These are phyloP conservation scores for Prorops nasuta DNA, from an alignment of 1,140 invertebrate genomes.

Conservation along the genomic window DNA sequence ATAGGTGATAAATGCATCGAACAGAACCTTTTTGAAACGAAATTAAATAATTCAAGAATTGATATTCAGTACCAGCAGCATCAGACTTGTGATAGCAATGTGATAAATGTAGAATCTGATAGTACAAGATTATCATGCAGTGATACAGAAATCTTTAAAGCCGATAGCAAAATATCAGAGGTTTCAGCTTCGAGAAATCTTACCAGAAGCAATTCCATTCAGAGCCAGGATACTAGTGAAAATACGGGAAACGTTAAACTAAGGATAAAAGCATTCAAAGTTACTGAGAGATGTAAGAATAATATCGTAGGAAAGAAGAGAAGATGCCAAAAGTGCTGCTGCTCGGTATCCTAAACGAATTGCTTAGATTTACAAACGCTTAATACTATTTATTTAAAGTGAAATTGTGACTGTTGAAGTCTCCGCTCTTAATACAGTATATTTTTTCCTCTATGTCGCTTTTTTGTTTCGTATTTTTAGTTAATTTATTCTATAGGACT, in stretches of 20 bases:
- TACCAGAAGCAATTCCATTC: constrained; percentile 38
- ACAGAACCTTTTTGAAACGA: too few relatives aligned
- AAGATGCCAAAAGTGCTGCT: constrained; percentile 44
- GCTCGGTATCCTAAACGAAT: constrained; percentile 35
- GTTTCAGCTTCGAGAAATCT: constrained; percentile 24
- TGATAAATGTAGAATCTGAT: constrained; percentile 20
- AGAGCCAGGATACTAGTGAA: constrained; percentile 36
- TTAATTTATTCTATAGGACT: constrained; percentile 3
- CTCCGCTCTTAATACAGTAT: too few relatives aligned
- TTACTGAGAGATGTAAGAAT: constrained; percentile 38
- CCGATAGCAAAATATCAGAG: constrained; percentile 23
- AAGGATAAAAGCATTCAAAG: constrained; percentile 37
- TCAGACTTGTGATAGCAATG: constrained; percentile 11
- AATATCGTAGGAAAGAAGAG: constrained; percentile 34
- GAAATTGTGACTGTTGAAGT: too few relatives aligned
- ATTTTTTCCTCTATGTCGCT: constrained; percentile 21
- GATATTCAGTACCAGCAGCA: too few relatives aligned
- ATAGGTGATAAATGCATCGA: too few relatives aligned
- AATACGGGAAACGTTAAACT: constrained; percentile 24
- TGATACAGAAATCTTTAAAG: constrained; percentile 23
- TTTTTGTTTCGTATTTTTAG: constrained; percentile 11
- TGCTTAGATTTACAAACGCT: neutral
- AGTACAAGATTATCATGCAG: constrained; percentile 7
- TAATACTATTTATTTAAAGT: neutral
- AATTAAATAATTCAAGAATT: too few relatives aligned